Evolutionary conservation across 2,797 vertebrate species (phyloP), one percentile per base, ranked within the genome.

Genomic region (Falco novaeseelandiae): DNA sequence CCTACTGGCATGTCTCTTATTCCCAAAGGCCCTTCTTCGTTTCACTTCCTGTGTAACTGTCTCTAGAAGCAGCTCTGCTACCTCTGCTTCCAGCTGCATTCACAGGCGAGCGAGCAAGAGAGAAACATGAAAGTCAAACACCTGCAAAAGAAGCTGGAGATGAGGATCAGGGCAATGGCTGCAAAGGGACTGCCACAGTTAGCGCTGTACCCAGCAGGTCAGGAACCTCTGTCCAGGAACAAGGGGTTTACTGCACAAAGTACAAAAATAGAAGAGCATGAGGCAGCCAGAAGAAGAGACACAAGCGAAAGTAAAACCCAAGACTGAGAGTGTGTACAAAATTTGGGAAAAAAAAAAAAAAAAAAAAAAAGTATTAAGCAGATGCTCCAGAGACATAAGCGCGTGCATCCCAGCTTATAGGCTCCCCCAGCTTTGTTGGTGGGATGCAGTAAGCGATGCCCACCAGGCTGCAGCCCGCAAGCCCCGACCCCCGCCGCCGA

Each of bases 21-120:
- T 87, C 96, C 95, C 96, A 5, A 81, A 36, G 95, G 89, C 25
- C 74, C 44, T 59, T 81, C 89, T 87, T 12, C 17, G 2, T 58
- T 90, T 91, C 92, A 83, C 92, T 94, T 94, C 89, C 92, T 77
- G 86, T 83, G 85, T 25, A 38, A 86, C 77, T 20, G 44, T 36
- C 91, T 78, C 89, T 25, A n/a, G 18, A 3, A 65, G 85, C 89
- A 44, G 89, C 89, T 76, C 92, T 12, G 58, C 83, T 27, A 73
- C 78, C 70, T 83, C 69, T 66, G 52, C 83, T 92, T 70, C 90
- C 93, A 87, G 67, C 76, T 29, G 71, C 32, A 7, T 17, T 29
- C 40, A 9, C 44, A 29, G 82, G 40, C 44, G 4, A 51, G 42
- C 30, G 25, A 36, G 58, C 26, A 29, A 12, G 38, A 20, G 46